Evolutionary conservation across 2,113 vertebrate genomes (phyloP).

Genomic region (Leptosomus discolor): DNA sequence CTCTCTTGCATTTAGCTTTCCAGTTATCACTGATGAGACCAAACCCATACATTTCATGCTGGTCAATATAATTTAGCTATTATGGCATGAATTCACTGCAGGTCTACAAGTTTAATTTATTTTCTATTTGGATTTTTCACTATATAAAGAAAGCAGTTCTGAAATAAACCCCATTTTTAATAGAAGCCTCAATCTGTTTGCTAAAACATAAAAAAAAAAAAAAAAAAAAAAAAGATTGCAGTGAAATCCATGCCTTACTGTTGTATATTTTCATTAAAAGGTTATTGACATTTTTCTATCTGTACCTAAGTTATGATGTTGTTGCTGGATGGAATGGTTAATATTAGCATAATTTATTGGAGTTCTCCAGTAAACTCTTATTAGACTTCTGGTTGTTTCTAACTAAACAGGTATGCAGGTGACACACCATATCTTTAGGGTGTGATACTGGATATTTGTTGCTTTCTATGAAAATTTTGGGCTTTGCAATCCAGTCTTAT

Average conservation of each 20-base stretch:
- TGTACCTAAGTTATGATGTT: background rate
- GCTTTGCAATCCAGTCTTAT: background rate
- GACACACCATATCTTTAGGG: background rate
- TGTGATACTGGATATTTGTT: background rate
- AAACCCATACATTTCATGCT: conserved; percentile 51
- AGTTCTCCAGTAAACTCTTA: background rate
- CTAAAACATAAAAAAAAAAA: background rate
- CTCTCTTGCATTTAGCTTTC: conserved; percentile 18
- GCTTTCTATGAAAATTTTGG: background rate
- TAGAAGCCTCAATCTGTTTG: background rate
- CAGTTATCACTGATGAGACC: background rate
- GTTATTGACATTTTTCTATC: background rate
- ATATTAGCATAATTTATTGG: background rate
- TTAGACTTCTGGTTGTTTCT: background rate
- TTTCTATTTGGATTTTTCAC: background rate
- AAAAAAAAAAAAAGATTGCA: background rate
- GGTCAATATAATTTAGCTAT: conserved; percentile 37
- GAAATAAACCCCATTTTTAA: background rate
- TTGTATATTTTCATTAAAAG: conserved; percentile 27
- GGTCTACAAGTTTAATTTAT: background rate
- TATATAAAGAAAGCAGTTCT: background rate
- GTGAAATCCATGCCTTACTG: conserved; percentile 26
- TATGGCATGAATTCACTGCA: conserved; percentile 48
- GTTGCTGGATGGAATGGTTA: background rate
- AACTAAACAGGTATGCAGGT: background rate